Conservation (phyloP, 2,113 vertebrate genomes). For the Pollimyrus isidori region DNA sequence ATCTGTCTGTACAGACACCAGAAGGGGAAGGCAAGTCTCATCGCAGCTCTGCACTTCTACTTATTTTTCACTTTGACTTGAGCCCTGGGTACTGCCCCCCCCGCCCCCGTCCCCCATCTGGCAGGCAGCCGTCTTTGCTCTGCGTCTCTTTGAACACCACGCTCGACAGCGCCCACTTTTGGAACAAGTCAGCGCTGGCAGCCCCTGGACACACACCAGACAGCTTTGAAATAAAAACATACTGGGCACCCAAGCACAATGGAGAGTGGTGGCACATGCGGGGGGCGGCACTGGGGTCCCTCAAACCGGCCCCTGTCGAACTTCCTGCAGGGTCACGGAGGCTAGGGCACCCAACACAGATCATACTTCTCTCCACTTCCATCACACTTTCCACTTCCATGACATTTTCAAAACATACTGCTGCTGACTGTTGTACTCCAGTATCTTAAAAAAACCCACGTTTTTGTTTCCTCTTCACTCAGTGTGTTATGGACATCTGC, state of each 20-base stretch:
- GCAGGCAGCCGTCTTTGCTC: neutral
- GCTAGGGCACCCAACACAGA: neutral
- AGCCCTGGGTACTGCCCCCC: neutral
- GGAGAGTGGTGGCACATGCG: neutral
- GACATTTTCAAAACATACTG: neutral
- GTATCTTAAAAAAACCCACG: neutral
- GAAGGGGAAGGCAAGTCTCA: conserved; percentile 4
- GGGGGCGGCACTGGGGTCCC: neutral
- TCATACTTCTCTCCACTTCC: neutral
- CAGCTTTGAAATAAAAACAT: conserved; percentile 11
- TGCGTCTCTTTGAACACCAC: neutral
- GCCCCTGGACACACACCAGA: neutral
- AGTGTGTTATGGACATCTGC: neutral
- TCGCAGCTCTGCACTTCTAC: neutral
- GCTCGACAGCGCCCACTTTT: neutral
- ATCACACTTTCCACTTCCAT: neutral
- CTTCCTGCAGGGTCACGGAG: neutral
- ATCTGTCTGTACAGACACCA: neutral
- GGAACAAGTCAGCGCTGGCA: neutral
- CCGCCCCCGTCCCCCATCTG: neutral
- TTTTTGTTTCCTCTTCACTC: neutral
- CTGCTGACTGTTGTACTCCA: neutral
- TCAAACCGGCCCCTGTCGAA: too few relatives aligned
- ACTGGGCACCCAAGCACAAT: neutral
- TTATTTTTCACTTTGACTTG: neutral